Evolutionary conservation across 2,113 vertebrate genomes (phyloP).

Genomic region (Perognathus longimembris): DNA sequence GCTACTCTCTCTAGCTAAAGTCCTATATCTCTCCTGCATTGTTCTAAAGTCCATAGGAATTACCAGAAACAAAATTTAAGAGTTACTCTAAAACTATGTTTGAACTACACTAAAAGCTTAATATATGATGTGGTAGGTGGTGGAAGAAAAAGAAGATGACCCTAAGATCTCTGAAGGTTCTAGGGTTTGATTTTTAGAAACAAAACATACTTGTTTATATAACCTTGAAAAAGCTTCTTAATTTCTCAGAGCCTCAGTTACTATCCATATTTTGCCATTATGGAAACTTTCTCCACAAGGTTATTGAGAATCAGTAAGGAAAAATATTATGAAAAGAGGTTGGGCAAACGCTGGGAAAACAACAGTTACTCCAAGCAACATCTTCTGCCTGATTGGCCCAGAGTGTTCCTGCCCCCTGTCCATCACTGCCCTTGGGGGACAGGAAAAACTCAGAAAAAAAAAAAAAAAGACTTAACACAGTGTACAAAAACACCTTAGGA

Average conservation of each 20-base stretch:
- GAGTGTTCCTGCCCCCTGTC: background rate
- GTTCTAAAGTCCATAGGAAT: conserved; percentile 44
- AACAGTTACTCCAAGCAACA: background rate
- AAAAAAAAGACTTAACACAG: background rate
- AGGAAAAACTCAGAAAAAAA: conserved; percentile 9
- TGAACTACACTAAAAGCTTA: conserved; percentile 27
- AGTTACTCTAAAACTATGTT: conserved; percentile 21
- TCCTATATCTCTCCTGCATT: background rate
- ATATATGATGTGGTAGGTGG: background rate
- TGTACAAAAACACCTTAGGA: conserved; percentile 25
- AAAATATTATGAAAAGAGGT: background rate
- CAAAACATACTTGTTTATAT: background rate
- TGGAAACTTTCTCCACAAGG: conserved; percentile 3
- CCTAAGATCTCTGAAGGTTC: background rate
- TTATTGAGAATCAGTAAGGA: background rate
- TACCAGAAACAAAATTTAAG: conserved; percentile 55
- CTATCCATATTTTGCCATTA: background rate
- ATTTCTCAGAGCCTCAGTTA: conserved; percentile 32
- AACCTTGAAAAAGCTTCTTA: conserved; percentile 33
- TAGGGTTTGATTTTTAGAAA: conserved; percentile 45
- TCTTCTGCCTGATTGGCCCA: background rate
- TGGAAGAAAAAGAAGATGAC: background rate
- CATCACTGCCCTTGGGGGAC: background rate
- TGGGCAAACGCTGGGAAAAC: background rate
- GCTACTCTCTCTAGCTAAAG: background rate